Evolutionary conservation across 1,140 invertebrate genomes (phyloP), one percentile per base, ranked within the genome.

Genomic region (Drosophila biarmipes): DNA sequence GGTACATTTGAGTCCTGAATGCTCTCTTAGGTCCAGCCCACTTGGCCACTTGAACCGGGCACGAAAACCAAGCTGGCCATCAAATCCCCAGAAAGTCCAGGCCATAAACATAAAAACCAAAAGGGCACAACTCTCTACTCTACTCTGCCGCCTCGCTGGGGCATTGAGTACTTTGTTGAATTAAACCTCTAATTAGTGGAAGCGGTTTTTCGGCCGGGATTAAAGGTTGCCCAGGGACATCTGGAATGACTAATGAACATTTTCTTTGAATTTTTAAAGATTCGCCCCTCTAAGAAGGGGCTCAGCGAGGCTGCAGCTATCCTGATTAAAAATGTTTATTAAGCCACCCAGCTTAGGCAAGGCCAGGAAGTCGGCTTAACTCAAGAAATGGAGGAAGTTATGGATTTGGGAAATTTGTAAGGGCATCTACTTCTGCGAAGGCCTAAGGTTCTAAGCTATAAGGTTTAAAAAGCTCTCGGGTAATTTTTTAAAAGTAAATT

Each of bases 1-100:
- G 64, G 67, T 71, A 71, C 73, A 78, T 53, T 82, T 82, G 57
- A 69, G 45, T 61, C 76, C 76, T 78, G 68, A 78, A 73, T 59
- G 63, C 68, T 78, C 80, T 84, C 79, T 61, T 56, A 80, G 58
- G 80, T 69, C 62, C 68, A 71, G 38, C 45, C 56, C 67, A 77
- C 66, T 72, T 31, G 40, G 72, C 49, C 56, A 69, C 56, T 79
- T 67, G 45, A 57, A 57, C 52, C 55, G 54, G 43, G 54, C 42
- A 53, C 34, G 3, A 48, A 71, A 71, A 34, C 46, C 51, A 27
- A 66, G 63, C 51, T 69, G 45, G 8, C 63, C 63, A 67, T 67
- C 63, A 67, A 67, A 67, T 67, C 63, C 63, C 63, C 63, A 51
- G 37, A 71, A 69, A 71, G 67, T 69, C 67, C 64, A 7, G 4